phyloP scores from a whole-genome alignment of 2,113 vertebrate species.

The Lasiurus borealis region DNA sequence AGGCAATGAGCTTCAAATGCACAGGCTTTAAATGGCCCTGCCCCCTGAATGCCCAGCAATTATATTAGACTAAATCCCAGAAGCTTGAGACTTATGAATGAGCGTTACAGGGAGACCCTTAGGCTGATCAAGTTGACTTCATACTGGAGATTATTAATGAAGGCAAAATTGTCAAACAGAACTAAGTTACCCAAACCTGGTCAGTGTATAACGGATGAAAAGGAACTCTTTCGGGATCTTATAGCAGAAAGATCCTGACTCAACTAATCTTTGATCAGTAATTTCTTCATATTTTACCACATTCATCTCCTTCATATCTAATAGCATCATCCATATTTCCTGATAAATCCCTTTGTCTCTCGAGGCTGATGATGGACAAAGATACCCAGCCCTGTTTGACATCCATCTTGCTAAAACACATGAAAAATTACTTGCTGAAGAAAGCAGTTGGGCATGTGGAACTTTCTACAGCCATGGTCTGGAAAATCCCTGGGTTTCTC shows the following conservation, averaged over 20 bases:
- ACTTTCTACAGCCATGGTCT: background rate
- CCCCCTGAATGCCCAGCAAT: background rate
- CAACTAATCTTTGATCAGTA: background rate
- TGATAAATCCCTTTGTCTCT: background rate
- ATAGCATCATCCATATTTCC: background rate
- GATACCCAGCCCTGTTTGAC: background rate
- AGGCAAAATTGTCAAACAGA: background rate
- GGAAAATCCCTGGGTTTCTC: background rate
- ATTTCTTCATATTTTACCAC: background rate
- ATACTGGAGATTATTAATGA: background rate
- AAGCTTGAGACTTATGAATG: background rate
- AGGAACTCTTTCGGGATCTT: background rate
- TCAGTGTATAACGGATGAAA: background rate
- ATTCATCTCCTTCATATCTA: background rate
- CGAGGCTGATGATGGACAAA: background rate
- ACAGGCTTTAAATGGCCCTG: background rate
- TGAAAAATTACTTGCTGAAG: background rate
- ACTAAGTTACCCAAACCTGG: background rate
- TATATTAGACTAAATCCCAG: background rate
- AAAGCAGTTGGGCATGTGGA: background rate
- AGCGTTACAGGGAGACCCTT: background rate
- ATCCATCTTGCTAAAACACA: background rate
- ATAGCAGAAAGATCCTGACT: background rate
- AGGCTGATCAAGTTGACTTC: background rate
- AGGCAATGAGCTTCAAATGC: background rate